Evolutionary conservation across 2,797 vertebrate species (phyloP), one percentile per base, ranked within the genome.

Genomic region (Artibeus lituratus): DNA sequence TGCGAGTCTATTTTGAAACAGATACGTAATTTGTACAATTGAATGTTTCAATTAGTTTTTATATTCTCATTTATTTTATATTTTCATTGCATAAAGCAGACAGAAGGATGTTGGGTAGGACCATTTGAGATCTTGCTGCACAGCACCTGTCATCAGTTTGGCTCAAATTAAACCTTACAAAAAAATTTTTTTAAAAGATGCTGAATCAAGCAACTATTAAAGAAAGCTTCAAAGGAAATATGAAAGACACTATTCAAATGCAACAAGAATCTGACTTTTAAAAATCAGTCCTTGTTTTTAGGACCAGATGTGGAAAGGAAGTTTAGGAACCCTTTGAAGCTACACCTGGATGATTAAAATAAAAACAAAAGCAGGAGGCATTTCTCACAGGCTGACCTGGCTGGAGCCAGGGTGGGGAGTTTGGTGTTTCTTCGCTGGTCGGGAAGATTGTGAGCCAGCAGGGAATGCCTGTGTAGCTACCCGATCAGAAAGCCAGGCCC

Each of bases 31-130:
- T 97, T 96, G 97, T 97, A 95, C 87, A 85, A 2, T 87, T 86
- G 84, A 90, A 96, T 97, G 39, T 94, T 98, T 98, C 97, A 88
- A 24, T 39, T 39, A 70, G 10, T 94, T 5, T 97, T 97, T 93
- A 95, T 96, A 39, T 76, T n/a, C 53, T 94, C 5, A 92, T 94
- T 97, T 96, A 90, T 92, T 98, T 98, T 97, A 62, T 97, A 51
- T 97, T 94, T 96, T 97, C 8, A 11, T 97, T 97, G 97, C 96
- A 94, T 94, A 97, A 95, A 96, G 96, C 96, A 97, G 96, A 90
- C 89, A 81, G 94, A 90, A 90, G 97, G 95, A 87, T 69, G 59
- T 15, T 95, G 19, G 18, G 1, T 69, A n/a, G n/a, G 16, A 69
- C 35, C 65, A 69, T 69, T 69, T 69, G 65, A 69, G 65, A 69